Evolutionary conservation across 1,140 invertebrate genomes (phyloP), one percentile per base, ranked within the genome.

Genomic region (Diabrotica undecimpunctata): DNA sequence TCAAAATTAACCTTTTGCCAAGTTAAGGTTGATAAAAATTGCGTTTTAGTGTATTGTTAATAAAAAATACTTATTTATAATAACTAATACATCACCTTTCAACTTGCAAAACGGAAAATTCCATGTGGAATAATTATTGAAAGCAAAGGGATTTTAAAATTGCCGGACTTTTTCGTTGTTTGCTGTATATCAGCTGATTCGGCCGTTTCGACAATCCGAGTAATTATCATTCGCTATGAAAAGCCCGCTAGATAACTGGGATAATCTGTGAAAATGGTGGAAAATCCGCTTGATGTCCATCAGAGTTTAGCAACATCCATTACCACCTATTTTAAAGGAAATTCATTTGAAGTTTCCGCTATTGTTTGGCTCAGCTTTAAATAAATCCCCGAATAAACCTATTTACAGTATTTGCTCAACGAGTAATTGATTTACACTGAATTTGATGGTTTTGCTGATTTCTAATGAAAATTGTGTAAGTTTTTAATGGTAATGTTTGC

Each of bases 251-350:
- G 41, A 46, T 46, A 46, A 46, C 5, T 10, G n/a, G 41, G 41
- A 46, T 46, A 46, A 46, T 46, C 41, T 46, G 41, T 46, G 41
- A 46, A 46, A 46, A 46, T 46, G 41, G 41, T n/a, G 5, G 8
- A n/a, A n/a, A 46, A 46, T 46, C 41, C 41, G 41, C 41, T 46
- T 46, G 41, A 46, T 46, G 41, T 46, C 41, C n/a, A 46, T 46
- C 41, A n/a, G 41, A 46, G 41, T 46, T 46, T 46, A 46, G 41
- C 41, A 46, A n/a, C 41, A 46, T 46, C 41, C 41, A 46, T 46
- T 46, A 46, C 41, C 41, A 46, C 41, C 41, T 46, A 46, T 46
- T 46, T 46, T 46, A n/a, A 46, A 46, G 41, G 41, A 46, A 46
- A 46, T 46, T 10, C n/a, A 46, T 46, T 46, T 46, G n/a, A 46